Percentiles rank a stretch among this genome's conserved stretches.
These are phyloP conservation scores for Alectoris magna DNA, from an alignment of 2,797 vertebrate genomes.

Conservation along the genomic window DNA sequence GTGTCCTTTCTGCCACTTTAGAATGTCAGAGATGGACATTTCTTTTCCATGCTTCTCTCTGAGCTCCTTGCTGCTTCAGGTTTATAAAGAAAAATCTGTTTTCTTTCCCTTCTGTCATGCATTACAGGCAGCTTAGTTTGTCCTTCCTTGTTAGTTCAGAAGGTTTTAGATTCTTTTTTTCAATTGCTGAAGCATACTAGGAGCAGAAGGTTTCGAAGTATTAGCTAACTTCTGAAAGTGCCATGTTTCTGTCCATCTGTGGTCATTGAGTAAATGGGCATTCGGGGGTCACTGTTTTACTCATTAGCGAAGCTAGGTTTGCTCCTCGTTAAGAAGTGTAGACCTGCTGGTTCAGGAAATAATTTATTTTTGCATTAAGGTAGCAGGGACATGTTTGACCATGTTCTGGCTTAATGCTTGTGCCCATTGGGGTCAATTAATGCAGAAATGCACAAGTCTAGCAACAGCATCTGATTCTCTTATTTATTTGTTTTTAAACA, in stretches of 20 bases:
- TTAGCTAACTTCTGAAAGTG: neutral
- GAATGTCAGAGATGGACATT: neutral
- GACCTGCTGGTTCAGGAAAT: neutral
- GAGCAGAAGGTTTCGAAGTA: neutral
- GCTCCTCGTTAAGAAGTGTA: neutral
- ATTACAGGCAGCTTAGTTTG: neutral
- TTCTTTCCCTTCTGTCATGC: neutral
- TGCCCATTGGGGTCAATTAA: neutral
- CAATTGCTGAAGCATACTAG: neutral
- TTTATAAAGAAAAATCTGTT: neutral
- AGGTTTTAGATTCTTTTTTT: neutral
- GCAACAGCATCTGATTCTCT: neutral
- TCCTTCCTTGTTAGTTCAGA: neutral
- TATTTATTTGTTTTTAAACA: neutral
- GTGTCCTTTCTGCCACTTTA: slow-evolving; percentile 5
- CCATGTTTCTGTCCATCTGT: neutral
- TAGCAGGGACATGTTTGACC: neutral
- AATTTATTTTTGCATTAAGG: neutral
- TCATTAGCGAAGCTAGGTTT: neutral
- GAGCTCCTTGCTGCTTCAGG: neutral
- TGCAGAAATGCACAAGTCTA: neutral
- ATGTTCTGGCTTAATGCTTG: neutral
- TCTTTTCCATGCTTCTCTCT: slow-evolving; percentile 5
- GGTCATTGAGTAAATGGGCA: neutral
- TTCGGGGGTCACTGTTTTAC: neutral